These are phyloP conservation scores for Piezodorus guildinii DNA, from an alignment of 1,140 invertebrate species.

Conservation along the genomic window DNA sequence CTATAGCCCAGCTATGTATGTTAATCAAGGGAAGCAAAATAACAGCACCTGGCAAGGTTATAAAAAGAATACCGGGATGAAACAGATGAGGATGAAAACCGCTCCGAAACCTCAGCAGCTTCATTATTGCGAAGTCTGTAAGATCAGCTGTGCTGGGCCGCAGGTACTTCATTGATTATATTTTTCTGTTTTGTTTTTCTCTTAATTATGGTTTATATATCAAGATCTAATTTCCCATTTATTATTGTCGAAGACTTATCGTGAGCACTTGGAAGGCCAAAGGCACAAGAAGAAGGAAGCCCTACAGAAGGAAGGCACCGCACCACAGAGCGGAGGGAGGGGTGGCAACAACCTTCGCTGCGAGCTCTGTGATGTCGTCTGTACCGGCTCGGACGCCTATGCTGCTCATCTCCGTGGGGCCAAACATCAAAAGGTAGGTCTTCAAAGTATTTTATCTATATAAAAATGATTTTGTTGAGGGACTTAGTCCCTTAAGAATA, in stretches of 20 bases:
- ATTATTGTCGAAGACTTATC: conserved; percentile 59
- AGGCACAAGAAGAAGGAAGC: conserved; percentile 98
- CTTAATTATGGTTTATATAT: not conserved
- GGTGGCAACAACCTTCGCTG: conserved; percentile 66
- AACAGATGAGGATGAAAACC: conserved; percentile 58
- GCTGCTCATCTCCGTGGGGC: conserved; percentile 93
- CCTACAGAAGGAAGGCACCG: conserved; percentile 60
- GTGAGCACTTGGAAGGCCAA: conserved; percentile 94
- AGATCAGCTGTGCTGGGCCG: conserved; percentile 92
- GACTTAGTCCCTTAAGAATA: no score
- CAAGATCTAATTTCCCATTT: not conserved
- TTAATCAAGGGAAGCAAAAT: conserved; percentile 32
- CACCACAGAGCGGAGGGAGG: conserved; percentile 37
- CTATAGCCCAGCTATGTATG: conserved; percentile 87
- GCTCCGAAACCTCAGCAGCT: conserved; percentile 81
- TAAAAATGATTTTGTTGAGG: no score
- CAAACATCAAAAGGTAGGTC: conserved; percentile 82
- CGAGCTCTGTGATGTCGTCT: conserved; percentile 93
- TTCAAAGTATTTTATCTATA: no score
- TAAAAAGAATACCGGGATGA: conserved; percentile 51
- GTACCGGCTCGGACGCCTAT: conserved; percentile 94
- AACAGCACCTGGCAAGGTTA: conserved; percentile 49
- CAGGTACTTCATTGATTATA: conserved; percentile 43
- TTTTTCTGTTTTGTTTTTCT: not conserved
- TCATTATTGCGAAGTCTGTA: conserved; percentile 93